Percentiles rank a stretch among this genome's conserved stretches.
Conservation (phyloP, 1,140 invertebrate species). For the Pseudomyrmex flavicornis region DNA sequence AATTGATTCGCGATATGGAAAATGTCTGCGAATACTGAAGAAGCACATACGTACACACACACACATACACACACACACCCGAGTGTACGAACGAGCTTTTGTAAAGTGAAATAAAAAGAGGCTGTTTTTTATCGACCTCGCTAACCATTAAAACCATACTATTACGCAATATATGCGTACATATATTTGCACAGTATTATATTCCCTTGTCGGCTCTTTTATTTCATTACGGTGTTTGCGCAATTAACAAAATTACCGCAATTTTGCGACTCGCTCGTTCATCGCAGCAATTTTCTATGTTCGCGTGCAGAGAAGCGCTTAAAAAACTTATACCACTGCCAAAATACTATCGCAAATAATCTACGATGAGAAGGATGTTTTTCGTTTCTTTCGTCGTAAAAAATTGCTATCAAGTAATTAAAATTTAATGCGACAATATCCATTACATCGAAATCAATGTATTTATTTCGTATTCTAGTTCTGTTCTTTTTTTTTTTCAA, state of each 20-base stretch:
- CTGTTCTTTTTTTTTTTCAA: too few species aligned
- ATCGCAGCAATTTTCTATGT: slow-evolving; percentile 13
- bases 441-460: too few species aligned
- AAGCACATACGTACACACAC: not conserved
- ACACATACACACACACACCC: not conserved
- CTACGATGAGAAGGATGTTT: too few species aligned
- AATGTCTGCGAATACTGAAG: slow-evolving; percentile 10
- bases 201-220: slow-evolving; percentile 68
- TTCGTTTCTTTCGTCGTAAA: not conserved
- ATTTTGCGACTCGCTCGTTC: slow-evolving; percentile 66
- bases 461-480: too few species aligned
- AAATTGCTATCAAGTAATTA: too few species aligned
- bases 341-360: not conserved
- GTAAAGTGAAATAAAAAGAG: slow-evolving; percentile 61
- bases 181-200: slow-evolving; percentile 39
- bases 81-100: slow-evolving; percentile 39
- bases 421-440: too few species aligned
- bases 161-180: slow-evolving; percentile 60
- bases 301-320: not conserved
- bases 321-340: not conserved
- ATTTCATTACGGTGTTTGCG: slow-evolving; percentile 78
- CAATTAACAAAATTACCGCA: slow-evolving; percentile 76
- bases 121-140: slow-evolving; percentile 56
- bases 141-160: slow-evolving; percentile 69
- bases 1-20: slow-evolving; percentile 34